These are phyloP conservation scores for Corythucha ciliata DNA, from an alignment of 2,888 invertebrate genomes.

Conservation along the genomic window DNA sequence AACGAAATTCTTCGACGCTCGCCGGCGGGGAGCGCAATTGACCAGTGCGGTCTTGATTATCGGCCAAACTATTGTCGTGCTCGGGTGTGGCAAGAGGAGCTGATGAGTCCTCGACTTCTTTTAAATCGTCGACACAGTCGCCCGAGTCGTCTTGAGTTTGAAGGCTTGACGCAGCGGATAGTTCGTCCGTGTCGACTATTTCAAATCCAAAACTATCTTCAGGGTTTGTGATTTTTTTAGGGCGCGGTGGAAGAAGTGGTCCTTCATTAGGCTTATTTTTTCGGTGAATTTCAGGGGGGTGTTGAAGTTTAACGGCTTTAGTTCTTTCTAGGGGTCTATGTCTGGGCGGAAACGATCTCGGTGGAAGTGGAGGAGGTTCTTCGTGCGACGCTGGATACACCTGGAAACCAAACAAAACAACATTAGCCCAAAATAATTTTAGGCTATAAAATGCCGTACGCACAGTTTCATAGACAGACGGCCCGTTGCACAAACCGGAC, in stretches of 20 bases:
- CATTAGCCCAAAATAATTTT: background rate
- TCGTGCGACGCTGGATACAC: constrained; percentile 34
- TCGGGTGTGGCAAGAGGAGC: constrained; percentile 55
- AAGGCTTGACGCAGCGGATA: constrained; percentile 38
- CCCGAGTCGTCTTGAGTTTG: constrained; percentile 27
- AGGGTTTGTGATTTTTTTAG: constrained; percentile 42
- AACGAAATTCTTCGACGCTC: no score
- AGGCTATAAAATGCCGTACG: no score
- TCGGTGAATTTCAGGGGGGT: constrained; percentile 59
- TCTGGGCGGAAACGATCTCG: constrained; percentile 46
- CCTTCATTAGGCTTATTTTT: constrained; percentile 50
- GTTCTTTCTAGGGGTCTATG: constrained; percentile 71
- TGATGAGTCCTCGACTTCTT: constrained; percentile 15
- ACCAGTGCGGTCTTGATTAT: constrained; percentile 16
- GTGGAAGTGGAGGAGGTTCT: constrained; percentile 59
- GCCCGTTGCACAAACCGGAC: no score
- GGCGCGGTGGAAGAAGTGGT: constrained; percentile 37
- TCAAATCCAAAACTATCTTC: constrained; percentile 78
- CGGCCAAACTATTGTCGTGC: constrained; percentile 36
- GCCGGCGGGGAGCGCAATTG: no score
- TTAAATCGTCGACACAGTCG: constrained; percentile 20
- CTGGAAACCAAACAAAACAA: background rate
- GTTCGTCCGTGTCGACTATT: constrained; percentile 73
- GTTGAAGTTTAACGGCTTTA: constrained; percentile 43
- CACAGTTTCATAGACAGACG: constrained; percentile 36